Evolutionary conservation across 2,888 invertebrate genomes (phyloP).

Genomic region (Teleiodes luculella): DNA sequence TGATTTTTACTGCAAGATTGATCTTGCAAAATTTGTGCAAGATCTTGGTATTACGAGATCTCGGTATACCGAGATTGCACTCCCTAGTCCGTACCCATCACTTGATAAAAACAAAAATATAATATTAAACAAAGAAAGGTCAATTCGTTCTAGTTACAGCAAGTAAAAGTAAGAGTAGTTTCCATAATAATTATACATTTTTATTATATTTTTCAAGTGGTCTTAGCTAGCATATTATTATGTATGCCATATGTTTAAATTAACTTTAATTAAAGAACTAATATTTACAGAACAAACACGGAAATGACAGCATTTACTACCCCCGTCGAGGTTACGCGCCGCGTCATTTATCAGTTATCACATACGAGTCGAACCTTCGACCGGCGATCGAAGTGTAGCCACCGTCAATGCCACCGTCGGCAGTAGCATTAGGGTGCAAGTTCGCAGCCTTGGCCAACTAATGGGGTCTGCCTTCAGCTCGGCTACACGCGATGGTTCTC

Average conservation of each 20-base stretch:
- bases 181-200: too few species aligned
- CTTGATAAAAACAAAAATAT: too few species aligned
- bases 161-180: too few species aligned
- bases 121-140: too few species aligned
- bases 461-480: not conserved
- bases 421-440: conserved; percentile 16
- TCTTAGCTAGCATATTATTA: too few species aligned
- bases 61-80: too few species aligned
- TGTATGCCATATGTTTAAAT: not conserved
- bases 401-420: not conserved
- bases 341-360: not conserved
- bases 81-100: too few species aligned
- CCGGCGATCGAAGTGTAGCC: not conserved
- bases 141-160: too few species aligned
- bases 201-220: too few species aligned
- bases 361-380: not conserved
- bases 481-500: conserved; percentile 8
- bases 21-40: too few species aligned
- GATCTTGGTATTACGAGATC: too few species aligned
- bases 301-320: not conserved
- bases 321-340: not conserved
- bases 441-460: conserved; percentile 11
- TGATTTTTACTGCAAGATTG: too few species aligned
- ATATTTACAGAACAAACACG: not conserved
- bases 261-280: not conserved